These are phyloP conservation scores for Cynoglossus semilaevis DNA, from an alignment of 2,113 vertebrate species.

Conservation along the genomic window DNA sequence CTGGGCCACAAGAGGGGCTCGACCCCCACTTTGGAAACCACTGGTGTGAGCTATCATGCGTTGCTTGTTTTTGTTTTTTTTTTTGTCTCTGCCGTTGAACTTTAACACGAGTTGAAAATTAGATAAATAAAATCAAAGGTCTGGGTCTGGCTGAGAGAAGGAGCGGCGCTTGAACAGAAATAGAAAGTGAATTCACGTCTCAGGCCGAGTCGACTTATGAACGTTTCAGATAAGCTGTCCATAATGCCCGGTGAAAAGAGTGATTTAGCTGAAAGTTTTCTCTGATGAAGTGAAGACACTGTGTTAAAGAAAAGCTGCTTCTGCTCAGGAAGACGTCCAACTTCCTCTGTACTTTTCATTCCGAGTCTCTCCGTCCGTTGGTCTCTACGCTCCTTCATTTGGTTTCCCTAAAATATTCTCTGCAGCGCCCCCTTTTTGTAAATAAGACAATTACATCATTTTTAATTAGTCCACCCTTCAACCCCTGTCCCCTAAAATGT, in stretches of 20 bases:
- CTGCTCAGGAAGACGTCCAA: slow-evolving; percentile 33
- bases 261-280: slow-evolving; percentile 45
- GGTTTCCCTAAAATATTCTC: too few species aligned
- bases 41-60: too few species aligned
- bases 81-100: too few species aligned
- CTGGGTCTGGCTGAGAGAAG: slow-evolving; percentile 7
- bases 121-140: slow-evolving; percentile 15
- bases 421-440: too few species aligned
- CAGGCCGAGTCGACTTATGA: slow-evolving; percentile 35
- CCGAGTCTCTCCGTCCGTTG: too few species aligned
- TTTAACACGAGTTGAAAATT: background rate
- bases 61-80: too few species aligned
- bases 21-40: too few species aligned
- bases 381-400: too few species aligned
- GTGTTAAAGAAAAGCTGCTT: slow-evolving; percentile 30
- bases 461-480: too few species aligned
- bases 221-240: slow-evolving; percentile 46
- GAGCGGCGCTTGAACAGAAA: slow-evolving; percentile 12
- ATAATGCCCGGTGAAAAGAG: slow-evolving; percentile 51
- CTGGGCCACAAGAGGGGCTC: too few species aligned
- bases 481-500: too few species aligned
- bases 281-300: slow-evolving; percentile 37
- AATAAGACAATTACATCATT: too few species aligned
- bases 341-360: slow-evolving; percentile 11
- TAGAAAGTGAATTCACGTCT: slow-evolving; percentile 24